Evolutionary conservation across 2,113 vertebrate genomes (phyloP).

Genomic region (Rostratula benghalensis): DNA sequence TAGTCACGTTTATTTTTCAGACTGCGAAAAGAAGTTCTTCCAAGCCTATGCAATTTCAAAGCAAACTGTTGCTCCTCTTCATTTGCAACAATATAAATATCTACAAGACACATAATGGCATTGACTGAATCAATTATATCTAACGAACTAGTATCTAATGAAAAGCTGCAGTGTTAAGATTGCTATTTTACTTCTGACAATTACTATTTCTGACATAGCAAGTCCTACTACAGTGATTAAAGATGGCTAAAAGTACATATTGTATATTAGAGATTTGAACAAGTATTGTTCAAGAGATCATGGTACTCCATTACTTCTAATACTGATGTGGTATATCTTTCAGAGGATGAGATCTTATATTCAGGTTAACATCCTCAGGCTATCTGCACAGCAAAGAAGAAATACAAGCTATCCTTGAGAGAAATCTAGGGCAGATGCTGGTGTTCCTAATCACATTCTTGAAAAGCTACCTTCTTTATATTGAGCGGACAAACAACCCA

Average conservation of each 20-base stretch:
- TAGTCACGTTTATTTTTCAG: conserved; percentile 97
- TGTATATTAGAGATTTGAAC: background rate
- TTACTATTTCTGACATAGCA: background rate
- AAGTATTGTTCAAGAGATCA: background rate
- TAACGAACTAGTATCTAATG: background rate
- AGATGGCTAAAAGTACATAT: background rate
- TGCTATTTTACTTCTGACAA: background rate
- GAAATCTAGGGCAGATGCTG: background rate
- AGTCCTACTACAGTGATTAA: background rate
- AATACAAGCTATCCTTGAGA: background rate
- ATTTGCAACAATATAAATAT: conserved; percentile 95
- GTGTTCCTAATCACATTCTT: background rate
- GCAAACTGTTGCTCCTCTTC: conserved; percentile 87
- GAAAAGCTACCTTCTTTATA: background rate
- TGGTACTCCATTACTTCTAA: background rate
- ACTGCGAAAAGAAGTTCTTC: conserved; percentile 94
- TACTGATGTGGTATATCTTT: background rate
- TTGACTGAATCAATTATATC: accelerated
- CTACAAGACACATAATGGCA: conserved; percentile 59
- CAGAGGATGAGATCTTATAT: background rate
- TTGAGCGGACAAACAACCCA: background rate
- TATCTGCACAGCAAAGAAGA: background rate
- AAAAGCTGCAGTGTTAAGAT: background rate
- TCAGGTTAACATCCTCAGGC: background rate
- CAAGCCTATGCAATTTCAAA: conserved; percentile 91